phyloP scores from a whole-genome alignment of 2,113 vertebrate species.

The Semnopithecus entellus region DNA sequence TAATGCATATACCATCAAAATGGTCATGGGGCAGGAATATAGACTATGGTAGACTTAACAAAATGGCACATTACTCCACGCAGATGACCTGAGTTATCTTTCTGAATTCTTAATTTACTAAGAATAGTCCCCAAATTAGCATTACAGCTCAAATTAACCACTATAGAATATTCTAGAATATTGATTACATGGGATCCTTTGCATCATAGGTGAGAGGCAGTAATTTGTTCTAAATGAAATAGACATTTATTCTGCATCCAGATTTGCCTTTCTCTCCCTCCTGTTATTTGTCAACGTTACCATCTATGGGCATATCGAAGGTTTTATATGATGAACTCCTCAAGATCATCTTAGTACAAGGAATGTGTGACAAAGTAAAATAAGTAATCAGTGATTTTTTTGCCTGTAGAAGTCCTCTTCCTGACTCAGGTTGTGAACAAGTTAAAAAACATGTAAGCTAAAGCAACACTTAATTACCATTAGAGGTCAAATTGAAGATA shows the following conservation, averaged over 20 bases:
- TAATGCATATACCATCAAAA: neutral
- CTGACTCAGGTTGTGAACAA: neutral
- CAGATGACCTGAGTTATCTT: too few relatives aligned
- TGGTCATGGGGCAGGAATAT: neutral
- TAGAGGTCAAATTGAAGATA: neutral
- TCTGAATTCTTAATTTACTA: neutral
- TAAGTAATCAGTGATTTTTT: neutral
- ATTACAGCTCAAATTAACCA: neutral
- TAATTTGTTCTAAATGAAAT: neutral
- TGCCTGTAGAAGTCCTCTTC: neutral
- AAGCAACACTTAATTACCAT: neutral
- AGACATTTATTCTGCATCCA: neutral
- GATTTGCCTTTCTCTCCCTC: neutral
- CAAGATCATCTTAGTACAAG: neutral
- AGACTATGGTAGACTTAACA: too few relatives aligned
- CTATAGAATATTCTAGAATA: neutral
- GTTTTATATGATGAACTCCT: neutral
- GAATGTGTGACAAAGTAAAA: neutral
- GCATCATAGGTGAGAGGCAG: neutral
- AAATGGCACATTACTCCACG: neutral
- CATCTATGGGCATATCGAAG: neutral
- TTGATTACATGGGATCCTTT: neutral
- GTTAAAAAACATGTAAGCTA: neutral
- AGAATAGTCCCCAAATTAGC: neutral
- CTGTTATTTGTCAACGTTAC: neutral